Conservation (phyloP, 1,140 invertebrate species). For the Caenorhabditis brenneri region DNA sequence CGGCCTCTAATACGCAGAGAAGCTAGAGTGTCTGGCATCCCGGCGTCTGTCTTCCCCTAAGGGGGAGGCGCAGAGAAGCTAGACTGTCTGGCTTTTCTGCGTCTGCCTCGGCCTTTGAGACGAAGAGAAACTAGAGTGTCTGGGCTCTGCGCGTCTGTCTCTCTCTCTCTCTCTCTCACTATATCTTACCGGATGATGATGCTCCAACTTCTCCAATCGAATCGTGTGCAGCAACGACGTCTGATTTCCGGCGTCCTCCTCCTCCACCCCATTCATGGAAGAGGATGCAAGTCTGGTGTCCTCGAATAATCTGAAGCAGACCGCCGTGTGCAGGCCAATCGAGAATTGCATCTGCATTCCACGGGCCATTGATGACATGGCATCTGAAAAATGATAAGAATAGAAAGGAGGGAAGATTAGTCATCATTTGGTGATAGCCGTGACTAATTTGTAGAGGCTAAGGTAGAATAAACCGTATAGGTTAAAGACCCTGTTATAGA, state of each 20-base stretch:
- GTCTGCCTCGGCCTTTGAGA: no score
- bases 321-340: constrained; percentile 54
- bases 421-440: background rate
- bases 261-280: background rate
- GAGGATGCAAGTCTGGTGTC: background rate
- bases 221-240: constrained; percentile 52
- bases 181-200: constrained; percentile 57
- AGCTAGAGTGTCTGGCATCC: no score
- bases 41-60: no score
- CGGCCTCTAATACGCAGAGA: no score
- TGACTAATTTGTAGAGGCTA: background rate
- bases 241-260: constrained; percentile 13
- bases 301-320: constrained; percentile 55
- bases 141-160: no score
- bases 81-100: no score
- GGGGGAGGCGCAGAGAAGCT: no score
- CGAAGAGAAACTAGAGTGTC: no score
- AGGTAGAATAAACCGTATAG: background rate
- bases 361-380: background rate
- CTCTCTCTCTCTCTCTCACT: no score
- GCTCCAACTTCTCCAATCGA: constrained; percentile 49
- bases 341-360: constrained; percentile 56
- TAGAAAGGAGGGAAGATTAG: background rate
- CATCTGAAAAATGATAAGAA: background rate
- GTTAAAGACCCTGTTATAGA: no score